phyloP scores from a whole-genome alignment of 2,888 invertebrate genomes.

The Chloroclysta siterata region DNA sequence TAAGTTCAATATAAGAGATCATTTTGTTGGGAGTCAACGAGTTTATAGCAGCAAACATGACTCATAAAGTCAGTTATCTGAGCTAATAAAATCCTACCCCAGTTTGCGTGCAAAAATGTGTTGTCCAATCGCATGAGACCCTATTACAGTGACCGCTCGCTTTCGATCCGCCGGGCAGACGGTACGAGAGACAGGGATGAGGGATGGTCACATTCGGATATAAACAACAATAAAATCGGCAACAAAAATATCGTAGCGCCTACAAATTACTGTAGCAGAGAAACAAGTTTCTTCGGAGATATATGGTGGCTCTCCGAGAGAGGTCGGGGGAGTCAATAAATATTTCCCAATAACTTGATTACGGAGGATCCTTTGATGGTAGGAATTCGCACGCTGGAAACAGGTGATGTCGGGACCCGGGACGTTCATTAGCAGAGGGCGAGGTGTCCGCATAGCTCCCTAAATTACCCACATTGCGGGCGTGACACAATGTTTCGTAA shows the following conservation, averaged over 20 bases:
- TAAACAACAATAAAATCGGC: conserved; percentile 64
- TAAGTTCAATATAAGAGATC: conserved; percentile 60
- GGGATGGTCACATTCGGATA: conserved; percentile 51
- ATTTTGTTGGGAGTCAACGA: conserved; percentile 54
- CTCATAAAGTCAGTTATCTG: conserved; percentile 72
- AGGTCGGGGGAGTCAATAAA: conserved; percentile 53
- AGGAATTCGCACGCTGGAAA: conserved; percentile 46
- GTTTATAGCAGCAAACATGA: conserved; percentile 69
- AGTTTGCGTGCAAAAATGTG: conserved; percentile 59
- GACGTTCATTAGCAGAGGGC: conserved; percentile 33
- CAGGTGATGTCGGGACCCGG: conserved; percentile 44
- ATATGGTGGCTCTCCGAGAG: conserved; percentile 49
- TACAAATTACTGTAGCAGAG: conserved; percentile 57
- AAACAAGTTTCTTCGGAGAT: conserved; percentile 57
- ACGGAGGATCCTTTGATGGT: conserved; percentile 53
- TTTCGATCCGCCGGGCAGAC: conserved; percentile 36
- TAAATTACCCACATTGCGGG: conserved; percentile 38
- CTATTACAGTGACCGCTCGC: conserved; percentile 59
- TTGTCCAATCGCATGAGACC: conserved; percentile 58
- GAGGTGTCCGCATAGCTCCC: conserved; percentile 28
- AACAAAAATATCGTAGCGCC: conserved; percentile 54
- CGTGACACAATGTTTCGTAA: conserved; percentile 15
- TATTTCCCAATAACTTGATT: conserved; percentile 63
- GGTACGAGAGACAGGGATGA: conserved; percentile 42
- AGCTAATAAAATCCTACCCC: conserved; percentile 67